Conservation (phyloP, 2,888 invertebrate species). For the Andrena bucephala region DNA sequence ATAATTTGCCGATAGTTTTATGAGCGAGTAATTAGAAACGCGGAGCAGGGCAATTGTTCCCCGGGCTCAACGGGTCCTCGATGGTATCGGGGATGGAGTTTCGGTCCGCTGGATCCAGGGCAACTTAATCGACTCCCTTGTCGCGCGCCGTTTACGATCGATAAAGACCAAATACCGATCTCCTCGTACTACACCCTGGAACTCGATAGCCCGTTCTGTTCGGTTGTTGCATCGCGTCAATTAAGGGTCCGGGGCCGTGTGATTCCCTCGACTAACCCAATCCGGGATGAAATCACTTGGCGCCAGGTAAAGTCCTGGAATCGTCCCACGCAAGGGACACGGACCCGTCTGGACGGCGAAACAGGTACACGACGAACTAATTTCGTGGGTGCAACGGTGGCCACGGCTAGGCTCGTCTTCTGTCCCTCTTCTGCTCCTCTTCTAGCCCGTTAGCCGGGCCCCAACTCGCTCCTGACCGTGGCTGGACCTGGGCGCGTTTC, state of each 20-base stretch:
- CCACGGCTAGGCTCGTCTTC: conserved; percentile 8
- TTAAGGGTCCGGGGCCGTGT: conserved; percentile 23
- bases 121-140: conserved; percentile 15
- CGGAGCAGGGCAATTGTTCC: background rate
- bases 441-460: background rate
- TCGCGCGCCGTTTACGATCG: conserved; percentile 29
- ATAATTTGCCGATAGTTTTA: conserved; percentile 43
- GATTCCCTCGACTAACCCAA: conserved; percentile 4
- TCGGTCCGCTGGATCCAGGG: background rate
- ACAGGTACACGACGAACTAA: conserved; percentile 67
- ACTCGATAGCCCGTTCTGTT: conserved; percentile 22
- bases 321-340: conserved; percentile 65
- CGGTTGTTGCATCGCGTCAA: conserved; percentile 42
- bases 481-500: conserved; percentile 7
- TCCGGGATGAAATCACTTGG: conserved; percentile 52
- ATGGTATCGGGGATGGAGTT: background rate
- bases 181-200: background rate
- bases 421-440: conserved; percentile 11
- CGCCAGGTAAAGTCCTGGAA: conserved; percentile 62
- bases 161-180: background rate
- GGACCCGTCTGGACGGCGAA: conserved; percentile 19
- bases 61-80: background rate
- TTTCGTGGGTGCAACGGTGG: conserved; percentile 67
- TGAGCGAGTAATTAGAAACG: conserved; percentile 44
- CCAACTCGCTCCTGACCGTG: background rate